Conservation (phyloP, 2,797 vertebrate genomes). For the Leucoraja ocellata region DNA sequence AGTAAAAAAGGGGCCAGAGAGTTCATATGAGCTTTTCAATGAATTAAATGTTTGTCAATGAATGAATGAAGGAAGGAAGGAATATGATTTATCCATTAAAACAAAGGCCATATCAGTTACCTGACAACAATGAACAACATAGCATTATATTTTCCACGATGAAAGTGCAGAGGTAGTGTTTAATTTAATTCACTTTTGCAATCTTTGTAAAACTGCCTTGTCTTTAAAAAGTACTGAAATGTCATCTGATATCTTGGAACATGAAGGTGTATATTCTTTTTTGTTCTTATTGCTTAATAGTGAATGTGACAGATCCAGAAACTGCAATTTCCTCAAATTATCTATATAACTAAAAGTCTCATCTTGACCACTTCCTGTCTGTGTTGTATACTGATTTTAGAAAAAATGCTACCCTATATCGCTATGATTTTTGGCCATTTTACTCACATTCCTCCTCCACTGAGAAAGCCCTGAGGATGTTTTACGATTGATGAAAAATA, state of each 20-base stretch:
- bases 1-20: not conserved
- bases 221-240: not conserved
- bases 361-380: too few species aligned
- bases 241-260: not conserved
- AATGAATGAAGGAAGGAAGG: too few species aligned
- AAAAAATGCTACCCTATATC: too few species aligned
- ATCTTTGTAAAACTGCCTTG: not conserved
- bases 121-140: not conserved
- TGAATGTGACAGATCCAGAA: not conserved
- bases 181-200: not conserved
- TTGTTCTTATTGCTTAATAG: not conserved
- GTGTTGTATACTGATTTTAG: too few species aligned
- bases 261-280: not conserved
- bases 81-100: not conserved
- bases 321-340: not conserved
- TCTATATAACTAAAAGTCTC: too few species aligned
- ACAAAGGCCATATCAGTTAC: not conserved
- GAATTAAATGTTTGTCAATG: not conserved
- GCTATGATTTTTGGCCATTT: too few species aligned
- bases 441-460: too few species aligned
- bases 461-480: too few species aligned
- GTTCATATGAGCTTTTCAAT: not conserved
- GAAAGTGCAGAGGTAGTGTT: not conserved
- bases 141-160: not conserved
- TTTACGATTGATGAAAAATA: too few species aligned